These are phyloP conservation scores for Papilio protenor DNA, from an alignment of 2,888 invertebrate genomes.

Conservation along the genomic window DNA sequence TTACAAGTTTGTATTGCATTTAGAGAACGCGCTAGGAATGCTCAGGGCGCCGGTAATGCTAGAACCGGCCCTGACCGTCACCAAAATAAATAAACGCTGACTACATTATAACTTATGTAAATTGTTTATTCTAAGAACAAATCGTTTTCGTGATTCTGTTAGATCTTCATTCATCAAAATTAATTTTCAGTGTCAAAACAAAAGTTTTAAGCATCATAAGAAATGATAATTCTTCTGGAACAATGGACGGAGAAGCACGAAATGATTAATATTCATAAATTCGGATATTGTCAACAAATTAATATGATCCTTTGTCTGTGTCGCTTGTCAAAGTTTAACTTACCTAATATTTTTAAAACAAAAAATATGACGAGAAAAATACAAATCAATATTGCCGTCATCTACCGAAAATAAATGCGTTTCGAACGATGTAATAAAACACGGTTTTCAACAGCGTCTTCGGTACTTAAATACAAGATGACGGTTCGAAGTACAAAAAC, in stretches of 20 bases:
- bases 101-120: not conserved
- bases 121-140: not conserved
- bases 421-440: not conserved
- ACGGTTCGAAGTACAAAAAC: not conserved
- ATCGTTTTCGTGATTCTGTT: not conserved
- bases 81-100: not conserved
- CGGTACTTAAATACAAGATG: not conserved
- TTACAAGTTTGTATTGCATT: no score
- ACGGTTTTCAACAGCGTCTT: not conserved
- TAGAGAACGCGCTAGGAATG: no score
- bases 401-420: constrained; percentile 9
- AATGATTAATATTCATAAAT: constrained; percentile 6
- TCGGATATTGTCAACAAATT: constrained; percentile 1
- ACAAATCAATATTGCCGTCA: not conserved
- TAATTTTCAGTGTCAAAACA: not conserved
- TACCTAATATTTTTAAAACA: not conserved
- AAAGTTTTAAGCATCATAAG: not conserved
- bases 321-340: not conserved
- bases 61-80: no score
- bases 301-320: not conserved
- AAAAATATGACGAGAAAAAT: not conserved
- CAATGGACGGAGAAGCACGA: not conserved
- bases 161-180: not conserved
- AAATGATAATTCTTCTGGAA: not conserved
- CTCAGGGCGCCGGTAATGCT: no score